Evolutionary conservation across 2,113 vertebrate genomes (phyloP).

Genomic region (Chelonoidis abingdonii): DNA sequence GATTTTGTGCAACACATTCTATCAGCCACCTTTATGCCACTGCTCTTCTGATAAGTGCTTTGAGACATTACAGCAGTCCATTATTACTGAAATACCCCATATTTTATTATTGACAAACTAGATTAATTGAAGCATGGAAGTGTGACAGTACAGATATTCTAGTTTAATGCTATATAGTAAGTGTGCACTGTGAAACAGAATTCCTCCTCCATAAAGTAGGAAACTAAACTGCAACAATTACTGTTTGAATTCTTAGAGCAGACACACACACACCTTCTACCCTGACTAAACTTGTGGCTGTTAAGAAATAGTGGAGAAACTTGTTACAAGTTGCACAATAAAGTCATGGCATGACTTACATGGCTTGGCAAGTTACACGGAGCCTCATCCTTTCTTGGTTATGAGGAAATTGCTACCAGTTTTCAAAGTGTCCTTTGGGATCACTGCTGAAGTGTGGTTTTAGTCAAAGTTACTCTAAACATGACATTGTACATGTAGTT

Average conservation of each 20-base stretch:
- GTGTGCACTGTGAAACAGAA: not conserved
- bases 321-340: slow-evolving; percentile 11
- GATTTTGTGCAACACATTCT: not conserved
- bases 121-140: not conserved
- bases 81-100: not conserved
- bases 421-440: not conserved
- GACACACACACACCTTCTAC: not conserved
- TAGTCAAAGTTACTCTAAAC: not conserved
- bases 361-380: not conserved
- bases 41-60: not conserved
- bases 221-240: not conserved
- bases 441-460: not conserved
- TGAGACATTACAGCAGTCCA: not conserved
- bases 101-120: not conserved
- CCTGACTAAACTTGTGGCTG: not conserved
- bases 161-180: not conserved
- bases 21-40: not conserved
- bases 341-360: not conserved
- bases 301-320: not conserved
- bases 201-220: not conserved
- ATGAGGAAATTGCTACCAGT: not conserved
- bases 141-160: not conserved
- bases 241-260: not conserved
- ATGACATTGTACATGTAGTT: not conserved
- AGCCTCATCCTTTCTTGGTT: not conserved